Conservation (phyloP, 2,797 vertebrate genomes). For the Helicolenus hilgendorfi region DNA sequence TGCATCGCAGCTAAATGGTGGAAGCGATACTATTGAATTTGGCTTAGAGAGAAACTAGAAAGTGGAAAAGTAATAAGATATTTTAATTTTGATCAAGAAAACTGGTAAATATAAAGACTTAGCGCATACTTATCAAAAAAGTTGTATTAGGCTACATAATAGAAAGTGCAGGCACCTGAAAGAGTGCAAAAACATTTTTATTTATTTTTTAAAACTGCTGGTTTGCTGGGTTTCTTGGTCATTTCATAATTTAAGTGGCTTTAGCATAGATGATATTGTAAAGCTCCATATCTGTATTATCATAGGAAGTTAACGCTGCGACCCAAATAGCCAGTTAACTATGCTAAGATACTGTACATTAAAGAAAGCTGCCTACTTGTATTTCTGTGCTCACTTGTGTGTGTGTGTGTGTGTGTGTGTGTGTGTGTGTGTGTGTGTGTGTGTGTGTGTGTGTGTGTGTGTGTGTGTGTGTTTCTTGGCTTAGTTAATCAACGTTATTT, state of each 20-base stretch:
- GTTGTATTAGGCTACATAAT: slow-evolving; percentile 79
- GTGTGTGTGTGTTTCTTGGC: slow-evolving; percentile 61
- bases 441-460: slow-evolving; percentile 35
- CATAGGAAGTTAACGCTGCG: slow-evolving; percentile 20
- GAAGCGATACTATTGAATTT: slow-evolving; percentile 56
- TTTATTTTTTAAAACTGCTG: slow-evolving; percentile 62
- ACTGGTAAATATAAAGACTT: slow-evolving; percentile 59
- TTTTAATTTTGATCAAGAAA: slow-evolving; percentile 37
- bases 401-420: neutral
- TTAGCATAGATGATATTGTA: slow-evolving; percentile 49
- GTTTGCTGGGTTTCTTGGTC: slow-evolving; percentile 76
- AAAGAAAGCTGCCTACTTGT: slow-evolving; percentile 71
- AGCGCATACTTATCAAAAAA: slow-evolving; percentile 70
- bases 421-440: slow-evolving; percentile 43
- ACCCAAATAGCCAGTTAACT: slow-evolving; percentile 10
- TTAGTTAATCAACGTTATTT: slow-evolving; percentile 47
- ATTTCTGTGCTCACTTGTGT: slow-evolving; percentile 51
- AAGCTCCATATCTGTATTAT: slow-evolving; percentile 36
- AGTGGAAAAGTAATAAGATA: slow-evolving; percentile 40
- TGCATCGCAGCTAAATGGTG: slow-evolving; percentile 57
- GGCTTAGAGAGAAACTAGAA: slow-evolving; percentile 55
- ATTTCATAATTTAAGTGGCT: slow-evolving; percentile 41
- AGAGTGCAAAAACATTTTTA: slow-evolving; percentile 62
- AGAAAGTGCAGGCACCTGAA: slow-evolving; percentile 84
- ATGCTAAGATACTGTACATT: slow-evolving; percentile 62